These are phyloP conservation scores for Hydractinia symbiolongicarpus DNA, from an alignment of 30 jellyfish, hydroid and myxozoan genomes.

Conservation along the genomic window DNA sequence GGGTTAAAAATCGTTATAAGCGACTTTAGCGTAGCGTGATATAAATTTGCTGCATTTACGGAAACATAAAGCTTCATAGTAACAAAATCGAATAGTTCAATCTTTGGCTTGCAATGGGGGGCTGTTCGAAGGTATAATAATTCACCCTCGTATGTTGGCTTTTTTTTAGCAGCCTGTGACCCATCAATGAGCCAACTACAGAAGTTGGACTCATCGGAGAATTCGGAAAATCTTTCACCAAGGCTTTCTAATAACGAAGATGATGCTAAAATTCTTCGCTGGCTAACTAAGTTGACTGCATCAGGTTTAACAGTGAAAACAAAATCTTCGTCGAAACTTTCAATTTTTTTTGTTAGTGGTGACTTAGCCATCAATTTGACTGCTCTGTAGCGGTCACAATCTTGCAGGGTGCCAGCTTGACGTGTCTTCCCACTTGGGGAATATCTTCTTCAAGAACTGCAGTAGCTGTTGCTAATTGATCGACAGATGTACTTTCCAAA, in stretches of 20 bases:
- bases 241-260: background rate
- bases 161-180: background rate
- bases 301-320: background rate
- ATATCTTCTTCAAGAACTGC: background rate
- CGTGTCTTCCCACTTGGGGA: background rate
- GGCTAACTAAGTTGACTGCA: background rate
- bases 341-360: background rate
- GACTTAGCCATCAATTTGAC: too few relatives aligned
- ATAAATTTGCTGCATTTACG: slow-evolving; percentile 4
- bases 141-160: background rate
- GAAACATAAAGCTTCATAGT: slow-evolving; percentile 8
- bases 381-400: too few relatives aligned
- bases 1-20: background rate
- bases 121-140: slow-evolving; percentile 1
- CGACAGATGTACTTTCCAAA: background rate
- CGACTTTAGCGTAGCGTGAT: slow-evolving; percentile 1
- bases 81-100: background rate
- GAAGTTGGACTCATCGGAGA: background rate
- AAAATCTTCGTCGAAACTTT: background rate
- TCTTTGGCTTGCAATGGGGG: background rate
- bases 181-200: slow-evolving; percentile 9
- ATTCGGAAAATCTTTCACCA: background rate
- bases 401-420: too few relatives aligned
- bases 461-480: background rate
- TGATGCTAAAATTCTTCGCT: background rate